Base-by-base conservation (phyloP, 2,797 vertebrate species). In the Cirrhinus molitorella region DNA sequence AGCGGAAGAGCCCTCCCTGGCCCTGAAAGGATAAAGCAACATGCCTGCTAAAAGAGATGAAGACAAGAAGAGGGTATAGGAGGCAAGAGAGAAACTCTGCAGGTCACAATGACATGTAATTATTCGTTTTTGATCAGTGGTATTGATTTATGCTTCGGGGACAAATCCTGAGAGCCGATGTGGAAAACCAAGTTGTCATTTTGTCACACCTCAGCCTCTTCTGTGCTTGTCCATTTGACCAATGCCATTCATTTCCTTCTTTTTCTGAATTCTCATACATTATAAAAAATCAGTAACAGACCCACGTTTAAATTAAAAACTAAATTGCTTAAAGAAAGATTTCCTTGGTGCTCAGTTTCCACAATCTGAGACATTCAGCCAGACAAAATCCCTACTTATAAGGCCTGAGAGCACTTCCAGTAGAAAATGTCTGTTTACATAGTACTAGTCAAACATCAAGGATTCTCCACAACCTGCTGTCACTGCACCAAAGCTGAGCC, bases 361-460 rank as follows among this genome's bases (percentile, higher is more conserved):
- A 7, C 66, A 25, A 55, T 74, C 3, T n/a, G 31, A 47, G 37
- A 23, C 51, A 25, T 55, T 16, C 47, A 49, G 21, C 11, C 12
- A 34, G 28, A 72, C 53, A 70, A 84, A 73, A 84, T 34, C 21
- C 40, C 65, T 13, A 47, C 79, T 71, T 28, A 37, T 25, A 13
- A 81, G 68, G 85, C 68, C 55, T 79, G 83, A 63, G 83, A 63
- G 76, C 71, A 66, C 43, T 78, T 79, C 55, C 59, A 34, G 25
- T 79, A 53, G 83, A 65, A 85, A 76, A 89, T 57, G 51, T 73
- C 73, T 83, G 71, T 85, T 88, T 85, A 55, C 55, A 70, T 70
- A 83, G 79, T n/a, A 10, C 80, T 80, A 80, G 73, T 79, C 72
- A 72, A 81, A 84, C 85, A 80, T 73, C 14, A 63, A 63, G 65